phyloP scores from a whole-genome alignment of 2,888 invertebrate genomes.

The Allacma fusca region DNA sequence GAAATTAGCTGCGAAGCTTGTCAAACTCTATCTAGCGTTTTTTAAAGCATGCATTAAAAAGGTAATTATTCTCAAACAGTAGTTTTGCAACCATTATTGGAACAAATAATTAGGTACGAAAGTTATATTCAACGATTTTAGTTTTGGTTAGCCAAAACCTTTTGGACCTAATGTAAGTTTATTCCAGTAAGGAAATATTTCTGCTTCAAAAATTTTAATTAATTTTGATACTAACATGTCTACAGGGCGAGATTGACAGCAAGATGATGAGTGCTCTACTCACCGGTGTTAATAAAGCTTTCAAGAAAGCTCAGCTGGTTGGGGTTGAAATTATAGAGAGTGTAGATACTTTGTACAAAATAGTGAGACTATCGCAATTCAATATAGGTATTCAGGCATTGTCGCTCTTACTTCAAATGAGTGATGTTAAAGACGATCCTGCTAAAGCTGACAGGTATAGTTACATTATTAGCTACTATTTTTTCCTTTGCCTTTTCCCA shows the following conservation, averaged over 20 bases:
- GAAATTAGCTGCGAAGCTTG: conserved; percentile 81
- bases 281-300: conserved; percentile 83
- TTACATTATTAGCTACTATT: neutral
- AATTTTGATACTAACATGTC: no score
- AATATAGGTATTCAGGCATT: conserved; percentile 72
- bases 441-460: conserved; percentile 70
- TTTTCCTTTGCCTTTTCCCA: neutral
- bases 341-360: conserved; percentile 78
- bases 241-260: conserved; percentile 77
- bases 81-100: no score
- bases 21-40: conserved; percentile 92
- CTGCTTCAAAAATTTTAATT: no score
- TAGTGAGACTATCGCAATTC: conserved; percentile 82
- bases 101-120: conserved; percentile 23
- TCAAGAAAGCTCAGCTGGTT: conserved; percentile 79
- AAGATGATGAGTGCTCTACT: conserved; percentile 84
- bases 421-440: conserved; percentile 66
- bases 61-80: conserved; percentile 66
- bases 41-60: conserved; percentile 91
- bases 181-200: no score
- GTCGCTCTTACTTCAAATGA: conserved; percentile 72
- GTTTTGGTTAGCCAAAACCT: no score
- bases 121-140: no score
- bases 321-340: conserved; percentile 70
- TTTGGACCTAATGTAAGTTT: no score